phyloP scores from a whole-genome alignment of 2,113 vertebrate species.

The rat (Rattus norvegicus) region DNA sequence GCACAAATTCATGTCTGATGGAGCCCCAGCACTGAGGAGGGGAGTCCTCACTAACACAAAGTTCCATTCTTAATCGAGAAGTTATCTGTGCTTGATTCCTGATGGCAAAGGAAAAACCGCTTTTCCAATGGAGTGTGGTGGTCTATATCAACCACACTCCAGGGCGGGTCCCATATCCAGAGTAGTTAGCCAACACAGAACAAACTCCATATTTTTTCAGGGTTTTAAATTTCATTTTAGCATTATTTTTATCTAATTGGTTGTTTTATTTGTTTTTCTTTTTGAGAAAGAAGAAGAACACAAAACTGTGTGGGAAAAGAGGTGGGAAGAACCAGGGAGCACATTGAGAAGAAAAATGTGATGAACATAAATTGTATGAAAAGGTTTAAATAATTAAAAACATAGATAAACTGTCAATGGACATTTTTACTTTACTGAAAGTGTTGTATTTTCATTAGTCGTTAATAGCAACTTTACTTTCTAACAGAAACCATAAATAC shows the following conservation, averaged over 20 bases:
- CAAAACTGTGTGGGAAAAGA: not conserved
- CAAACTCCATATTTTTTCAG: too few species aligned
- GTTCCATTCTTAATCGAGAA: not conserved
- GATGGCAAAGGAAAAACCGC: not conserved
- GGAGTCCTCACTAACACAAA: too few species aligned
- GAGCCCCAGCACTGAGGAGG: not conserved
- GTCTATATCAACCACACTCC: not conserved
- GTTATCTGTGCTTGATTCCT: not conserved
- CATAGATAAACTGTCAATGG: not conserved
- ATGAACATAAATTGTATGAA: not conserved
- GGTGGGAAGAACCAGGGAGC: not conserved
- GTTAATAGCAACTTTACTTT: conserved; percentile 13
- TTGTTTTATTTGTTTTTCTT: too few species aligned
- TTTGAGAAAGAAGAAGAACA: not conserved
- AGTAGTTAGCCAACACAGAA: too few species aligned
- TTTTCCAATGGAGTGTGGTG: not conserved
- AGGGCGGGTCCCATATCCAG: too few species aligned
- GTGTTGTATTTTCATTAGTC: not conserved
- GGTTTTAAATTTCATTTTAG: too few species aligned
- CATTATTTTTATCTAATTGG: too few species aligned
- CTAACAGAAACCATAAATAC: not conserved
- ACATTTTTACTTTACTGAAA: conserved; percentile 34
- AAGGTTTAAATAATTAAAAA: not conserved
- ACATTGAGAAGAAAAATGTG: not conserved
- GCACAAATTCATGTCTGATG: not conserved